These are phyloP conservation scores for Pseudobourletiella spinata DNA, from an alignment of 1,140 invertebrate genomes.

Conservation along the genomic window DNA sequence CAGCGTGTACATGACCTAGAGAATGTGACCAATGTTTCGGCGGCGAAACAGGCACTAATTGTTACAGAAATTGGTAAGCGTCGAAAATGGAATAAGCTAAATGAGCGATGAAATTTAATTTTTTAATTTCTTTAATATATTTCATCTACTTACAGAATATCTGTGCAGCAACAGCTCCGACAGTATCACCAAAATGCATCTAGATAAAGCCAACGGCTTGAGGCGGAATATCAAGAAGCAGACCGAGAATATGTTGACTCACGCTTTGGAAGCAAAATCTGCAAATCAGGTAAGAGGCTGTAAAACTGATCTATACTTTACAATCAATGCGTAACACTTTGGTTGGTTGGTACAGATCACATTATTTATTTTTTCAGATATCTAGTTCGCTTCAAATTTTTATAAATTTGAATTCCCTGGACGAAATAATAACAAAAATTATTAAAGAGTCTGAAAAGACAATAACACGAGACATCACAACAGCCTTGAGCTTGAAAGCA, in stretches of 20 bases:
- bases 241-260: constrained; percentile 34
- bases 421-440: constrained; percentile 24
- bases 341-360: neutral
- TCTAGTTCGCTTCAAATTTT: constrained; percentile 31
- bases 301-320: neutral
- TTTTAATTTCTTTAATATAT: too few species aligned
- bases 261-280: constrained; percentile 18
- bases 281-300: neutral
- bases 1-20: neutral
- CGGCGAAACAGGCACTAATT: neutral
- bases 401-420: constrained; percentile 29
- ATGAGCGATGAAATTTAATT: too few species aligned
- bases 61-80: constrained; percentile 28
- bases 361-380: constrained; percentile 12
- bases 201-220: constrained; percentile 29
- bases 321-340: neutral
- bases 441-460: constrained; percentile 22
- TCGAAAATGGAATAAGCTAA: too few species aligned
- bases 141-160: constrained; percentile 24
- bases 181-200: constrained; percentile 11
- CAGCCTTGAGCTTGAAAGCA: constrained; percentile 19
- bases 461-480: constrained; percentile 23
- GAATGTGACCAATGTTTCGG: neutral
- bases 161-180: constrained; percentile 15
- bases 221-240: constrained; percentile 35